Conservation (phyloP, 2,113 vertebrate genomes). For the Hassar affinis region DNA sequence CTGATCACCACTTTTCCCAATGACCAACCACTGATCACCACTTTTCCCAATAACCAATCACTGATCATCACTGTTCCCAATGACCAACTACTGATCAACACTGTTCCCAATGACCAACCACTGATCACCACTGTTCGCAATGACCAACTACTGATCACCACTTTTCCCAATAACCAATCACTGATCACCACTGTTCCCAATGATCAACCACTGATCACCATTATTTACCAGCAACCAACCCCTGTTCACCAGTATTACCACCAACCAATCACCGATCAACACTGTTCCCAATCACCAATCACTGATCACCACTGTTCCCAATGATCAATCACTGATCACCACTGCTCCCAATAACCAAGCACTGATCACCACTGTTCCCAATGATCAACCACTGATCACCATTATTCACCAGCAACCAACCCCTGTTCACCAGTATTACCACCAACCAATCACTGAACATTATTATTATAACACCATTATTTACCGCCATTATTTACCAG, state of each 20-base stretch:
- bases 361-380: not conserved
- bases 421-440: too few species aligned
- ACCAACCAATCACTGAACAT: not conserved
- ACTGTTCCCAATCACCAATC: not conserved
- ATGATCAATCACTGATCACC: not conserved
- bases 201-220: not conserved
- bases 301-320: not conserved
- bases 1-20: not conserved
- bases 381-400: too few species aligned
- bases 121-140: not conserved
- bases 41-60: not conserved
- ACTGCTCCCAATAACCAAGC: not conserved
- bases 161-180: not conserved
- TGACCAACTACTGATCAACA: too few species aligned
- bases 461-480: too few species aligned
- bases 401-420: too few species aligned
- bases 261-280: not conserved
- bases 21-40: too few species aligned
- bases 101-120: too few species aligned
- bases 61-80: not conserved
- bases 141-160: too few species aligned
- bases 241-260: not conserved
- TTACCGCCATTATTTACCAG: too few species aligned
- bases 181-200: not conserved
- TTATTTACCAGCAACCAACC: too few species aligned